Evolutionary conservation across 92 coral and sea anemone genomes (phyloP).

Genomic region (Montipora capitata): DNA sequence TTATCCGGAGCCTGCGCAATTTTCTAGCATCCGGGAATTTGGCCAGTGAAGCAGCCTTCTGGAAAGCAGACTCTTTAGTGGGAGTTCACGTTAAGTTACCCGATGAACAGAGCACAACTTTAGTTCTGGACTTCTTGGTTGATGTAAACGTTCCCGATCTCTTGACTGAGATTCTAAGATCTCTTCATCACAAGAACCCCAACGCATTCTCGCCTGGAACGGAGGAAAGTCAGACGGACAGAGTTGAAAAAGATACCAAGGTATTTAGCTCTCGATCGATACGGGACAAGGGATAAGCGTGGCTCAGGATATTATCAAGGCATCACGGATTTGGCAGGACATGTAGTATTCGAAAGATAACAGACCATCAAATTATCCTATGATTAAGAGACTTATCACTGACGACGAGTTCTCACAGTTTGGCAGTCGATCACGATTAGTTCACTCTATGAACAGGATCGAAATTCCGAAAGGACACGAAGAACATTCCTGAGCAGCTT

Average conservation of each 20-base stretch:
- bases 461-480: not conserved
- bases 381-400: too few relatives aligned
- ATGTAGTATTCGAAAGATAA: too few relatives aligned
- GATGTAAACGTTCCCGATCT: conserved; percentile 51
- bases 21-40: conserved; percentile 34
- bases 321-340: not conserved
- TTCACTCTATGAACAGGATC: too few relatives aligned
- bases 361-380: too few relatives aligned
- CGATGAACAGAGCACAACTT: conserved; percentile 11
- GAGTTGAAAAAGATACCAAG: conserved; percentile 11
- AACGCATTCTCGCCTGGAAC: conserved; percentile 1
- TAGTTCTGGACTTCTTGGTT: conserved; percentile 48
- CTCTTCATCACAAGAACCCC: conserved; percentile 8
- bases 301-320: not conserved
- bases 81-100: conserved; percentile 33
- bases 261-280: not conserved
- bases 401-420: too few relatives aligned
- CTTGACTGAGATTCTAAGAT: conserved; percentile 33
- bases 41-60: conserved; percentile 55
- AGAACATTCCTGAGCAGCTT: not conserved
- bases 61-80: conserved; percentile 51
- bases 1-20: conserved; percentile 48
- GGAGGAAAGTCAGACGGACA: too few relatives aligned
- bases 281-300: not conserved
- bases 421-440: too few relatives aligned